Percentiles rank a stretch among this genome's conserved stretches.
phyloP scores from a whole-genome alignment of 2,888 invertebrate species.

The Trichogramma dendrolimi region DNA sequence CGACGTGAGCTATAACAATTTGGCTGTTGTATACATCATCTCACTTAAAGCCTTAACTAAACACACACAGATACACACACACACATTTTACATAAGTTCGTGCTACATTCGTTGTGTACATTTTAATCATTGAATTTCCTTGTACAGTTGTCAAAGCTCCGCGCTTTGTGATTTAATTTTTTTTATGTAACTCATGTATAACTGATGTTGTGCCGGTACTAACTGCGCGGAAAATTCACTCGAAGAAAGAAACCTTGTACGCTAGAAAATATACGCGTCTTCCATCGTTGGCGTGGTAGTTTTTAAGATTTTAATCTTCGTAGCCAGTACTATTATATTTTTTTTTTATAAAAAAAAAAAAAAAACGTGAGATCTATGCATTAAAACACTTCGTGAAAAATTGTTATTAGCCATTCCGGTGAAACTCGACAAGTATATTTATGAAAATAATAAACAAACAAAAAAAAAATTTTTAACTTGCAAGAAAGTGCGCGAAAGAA shows the following conservation, averaged over 20 bases:
- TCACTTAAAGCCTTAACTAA: conserved; percentile 15
- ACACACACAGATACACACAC: too few species aligned
- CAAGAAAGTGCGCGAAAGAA: conserved; percentile 5
- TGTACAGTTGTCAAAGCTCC: conserved; percentile 25
- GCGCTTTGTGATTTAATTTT: conserved; percentile 23
- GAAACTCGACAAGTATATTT: conserved; percentile 2
- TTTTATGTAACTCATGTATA: conserved; percentile 15
- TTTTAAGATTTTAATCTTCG: conserved; percentile 4
- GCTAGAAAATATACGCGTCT: conserved; percentile 15
- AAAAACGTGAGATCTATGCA: neutral
- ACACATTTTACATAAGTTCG: conserved; percentile 22
- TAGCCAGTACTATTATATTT: conserved; percentile 14
- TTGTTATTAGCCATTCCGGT: conserved; percentile 27
- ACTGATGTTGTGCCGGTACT: neutral
- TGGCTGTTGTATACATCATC: conserved; percentile 20
- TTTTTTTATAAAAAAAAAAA: conserved; percentile 14
- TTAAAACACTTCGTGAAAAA: neutral
- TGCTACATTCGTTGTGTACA: conserved; percentile 24
- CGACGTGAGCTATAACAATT: conserved; percentile 5
- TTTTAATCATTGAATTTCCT: conserved; percentile 24
- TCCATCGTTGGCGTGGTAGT: conserved; percentile 22
- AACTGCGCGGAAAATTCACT: neutral
- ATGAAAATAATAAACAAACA: too few species aligned
- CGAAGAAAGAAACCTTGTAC: neutral
- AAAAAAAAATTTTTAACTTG: conserved; percentile 15